Evolutionary conservation across 2,797 vertebrate genomes (phyloP).

Genomic region (Erethizon dorsatum): DNA sequence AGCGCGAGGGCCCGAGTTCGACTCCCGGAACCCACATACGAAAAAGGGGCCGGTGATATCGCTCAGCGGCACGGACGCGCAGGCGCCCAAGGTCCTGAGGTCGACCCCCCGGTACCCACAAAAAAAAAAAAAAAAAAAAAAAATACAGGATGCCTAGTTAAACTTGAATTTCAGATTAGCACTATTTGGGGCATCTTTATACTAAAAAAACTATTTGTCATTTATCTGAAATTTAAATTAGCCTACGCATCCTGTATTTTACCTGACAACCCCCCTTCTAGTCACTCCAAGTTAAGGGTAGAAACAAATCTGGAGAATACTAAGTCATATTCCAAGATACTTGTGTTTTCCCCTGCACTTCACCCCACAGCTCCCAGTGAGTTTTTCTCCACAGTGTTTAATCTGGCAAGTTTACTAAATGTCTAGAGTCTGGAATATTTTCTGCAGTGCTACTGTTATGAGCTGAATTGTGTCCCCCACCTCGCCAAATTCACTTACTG

Average conservation of each 20-base stretch:
- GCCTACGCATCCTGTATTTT: not conserved
- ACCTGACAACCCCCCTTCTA: not conserved
- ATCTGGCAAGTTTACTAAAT: constrained; percentile 48
- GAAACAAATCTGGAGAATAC: not conserved
- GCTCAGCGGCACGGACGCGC: too few relatives aligned
- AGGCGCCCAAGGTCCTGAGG: too few relatives aligned
- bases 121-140: too few relatives aligned
- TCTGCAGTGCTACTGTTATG: constrained; percentile 38
- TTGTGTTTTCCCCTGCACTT: not conserved
- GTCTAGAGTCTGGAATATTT: constrained; percentile 42
- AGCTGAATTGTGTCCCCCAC: not conserved
- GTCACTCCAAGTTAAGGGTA: not conserved
- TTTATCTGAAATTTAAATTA: constrained; percentile 53
- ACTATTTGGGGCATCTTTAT: not conserved
- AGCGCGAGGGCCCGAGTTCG: too few relatives aligned
- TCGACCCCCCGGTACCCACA: too few relatives aligned
- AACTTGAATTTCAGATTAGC: constrained; percentile 41
- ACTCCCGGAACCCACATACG: too few relatives aligned
- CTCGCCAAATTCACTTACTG: not conserved
- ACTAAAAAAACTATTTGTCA: constrained; percentile 18
- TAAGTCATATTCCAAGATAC: not conserved
- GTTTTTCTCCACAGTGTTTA: constrained; percentile 23
- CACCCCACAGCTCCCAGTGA: not conserved
- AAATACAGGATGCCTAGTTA: not conserved
- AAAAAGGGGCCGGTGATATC: too few relatives aligned